Base-by-base conservation (phyloP, 2,888 invertebrate species). In the Eledone cirrhosa region DNA sequence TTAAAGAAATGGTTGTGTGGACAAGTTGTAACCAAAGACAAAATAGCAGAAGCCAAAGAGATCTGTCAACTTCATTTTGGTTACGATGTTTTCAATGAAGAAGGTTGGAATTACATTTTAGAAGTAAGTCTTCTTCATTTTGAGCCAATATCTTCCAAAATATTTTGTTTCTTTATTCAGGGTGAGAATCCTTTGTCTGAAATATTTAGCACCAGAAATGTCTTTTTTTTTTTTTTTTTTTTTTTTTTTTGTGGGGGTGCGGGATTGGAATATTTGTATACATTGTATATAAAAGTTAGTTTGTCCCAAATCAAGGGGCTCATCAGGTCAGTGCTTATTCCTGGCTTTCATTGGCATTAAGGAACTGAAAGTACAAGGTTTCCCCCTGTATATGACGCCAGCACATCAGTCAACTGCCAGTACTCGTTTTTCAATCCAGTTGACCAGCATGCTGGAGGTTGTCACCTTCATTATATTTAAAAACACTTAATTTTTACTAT, bases 41-140 rank as follows among this genome's bases (percentile, higher is more conserved):
- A 91, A 85, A 90, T 92, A 13, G 84, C 87, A 47, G 91, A 92
- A 82, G 92, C 92, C 0, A 90, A 90, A 79, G 88, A 89, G 41
- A 80, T 92, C 33, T 90, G 87, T 80, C 79, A 83, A 2, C 74
- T 67, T 19, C 91, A 91, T 81, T 91, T 91, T 84, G 90, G 89
- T 85, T 80, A 81, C 16, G 89, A 91, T 78, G 82, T 90, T 19
- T 92, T 92, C 86, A 91, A 92, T 82, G 91, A 91, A 80, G 90
- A 90, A 77, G 92, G 92, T 27, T 92, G 92, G 92, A 89, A 84
- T 67, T 90, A 92, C 82, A 92, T 92, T 80, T 82, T 91, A 8
- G 88, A 91, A 87, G 91, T 92, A 83, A 79, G 79, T 48, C 27
- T 77, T 48, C 27, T 77, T n/a, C 13, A 11, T n/a, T 22, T 72